Evolutionary conservation across 2,888 invertebrate genomes (phyloP), one percentile per base, ranked within the genome.

Genomic region (Archips xylosteana): DNA sequence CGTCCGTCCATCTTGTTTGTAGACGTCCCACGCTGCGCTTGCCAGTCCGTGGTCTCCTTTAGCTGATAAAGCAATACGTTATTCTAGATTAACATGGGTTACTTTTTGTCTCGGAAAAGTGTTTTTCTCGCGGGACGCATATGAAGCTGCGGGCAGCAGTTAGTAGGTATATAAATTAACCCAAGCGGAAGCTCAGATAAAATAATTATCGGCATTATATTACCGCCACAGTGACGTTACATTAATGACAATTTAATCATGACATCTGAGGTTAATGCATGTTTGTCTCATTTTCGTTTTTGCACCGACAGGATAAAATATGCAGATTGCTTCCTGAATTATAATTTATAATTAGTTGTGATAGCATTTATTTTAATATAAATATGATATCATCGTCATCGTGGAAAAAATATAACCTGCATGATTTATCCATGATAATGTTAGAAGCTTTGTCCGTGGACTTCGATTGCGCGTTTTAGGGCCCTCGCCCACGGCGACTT

Each of bases 171-270:
- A 45, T 45, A 45, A 45, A 45, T 12, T 3, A 45, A 45, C 1
- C 15, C 62, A 23, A n/a, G 32, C 51, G 39, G 36, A 62, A 61
- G 15, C 23, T 15, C 36, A n/a, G 34, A 13, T 13, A 6, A 51
- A 39, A 36, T 23, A 36, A n/a, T 57, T 32, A 42, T 67, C 8
- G 32, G 45, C 47, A 69, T 15, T 13, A 15, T n/a, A 62, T 51
- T 23, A 69, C 32, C n/a, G 9, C 34, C 42, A 60, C 15, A 59
- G 23, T 32, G 57, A 57, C 32, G 23, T 51, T 62, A 47, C 57
- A 67, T 77, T 83, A 82, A 84, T 83, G 82, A 77, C 79, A 78
- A 78, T 80, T 79, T 80, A 82, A 84, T 83, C 81, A 83, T 81
- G 78, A 77, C 78, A 78, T 79, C 79, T 79, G 77, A 77, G 76